Base-by-base conservation (phyloP, 1,140 invertebrate species). In the Nasonia longicornis region DNA sequence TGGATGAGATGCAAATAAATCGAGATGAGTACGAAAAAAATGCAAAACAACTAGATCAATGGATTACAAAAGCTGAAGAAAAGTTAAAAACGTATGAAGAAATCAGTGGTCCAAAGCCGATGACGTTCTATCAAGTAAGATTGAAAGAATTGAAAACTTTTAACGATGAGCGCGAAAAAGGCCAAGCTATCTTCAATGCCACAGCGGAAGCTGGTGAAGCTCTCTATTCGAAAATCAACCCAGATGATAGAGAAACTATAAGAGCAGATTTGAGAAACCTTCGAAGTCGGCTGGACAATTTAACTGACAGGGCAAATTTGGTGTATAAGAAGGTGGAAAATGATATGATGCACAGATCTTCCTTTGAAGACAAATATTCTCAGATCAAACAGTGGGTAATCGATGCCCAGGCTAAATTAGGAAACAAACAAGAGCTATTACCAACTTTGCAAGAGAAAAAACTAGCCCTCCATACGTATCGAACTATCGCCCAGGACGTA, bases 281-380 rank as follows among this genome's bases (percentile, higher is more conserved):
- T 71, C 92, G 97, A 67, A 95, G 96, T 86, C 92, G 93, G 58
- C 97, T 96, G 88, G 97, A 98, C 91, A 92, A 93, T 71, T 93
- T 97, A 22, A 93, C 95, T 42, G 97, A 98, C 87, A 94, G 95
- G 86, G 93, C 96, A 0, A 97, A 96, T 89, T 93, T 94, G 3
- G 93, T 97, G 8, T 94, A 97, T 81, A 97, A 98, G 88, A 94
- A 94, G 84, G 94, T 97, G 58, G 96, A 98, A 91, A 95, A 93
- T 29, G 94, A 96, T 35, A 93, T 97, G 63, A 95, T 97, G 86
- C 95, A 97, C 84, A 93, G 96, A 87, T 96, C 96, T 8, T 97
- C 96, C 0, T 97, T 98, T 87, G 96, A 98, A 86, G 97, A 98
- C 85, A 97, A 95, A 83, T 95, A 95, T 84, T 93, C 93, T 74